phyloP scores from a whole-genome alignment of 2,113 vertebrate genomes.

The Chascanopsetta lugubris region DNA sequence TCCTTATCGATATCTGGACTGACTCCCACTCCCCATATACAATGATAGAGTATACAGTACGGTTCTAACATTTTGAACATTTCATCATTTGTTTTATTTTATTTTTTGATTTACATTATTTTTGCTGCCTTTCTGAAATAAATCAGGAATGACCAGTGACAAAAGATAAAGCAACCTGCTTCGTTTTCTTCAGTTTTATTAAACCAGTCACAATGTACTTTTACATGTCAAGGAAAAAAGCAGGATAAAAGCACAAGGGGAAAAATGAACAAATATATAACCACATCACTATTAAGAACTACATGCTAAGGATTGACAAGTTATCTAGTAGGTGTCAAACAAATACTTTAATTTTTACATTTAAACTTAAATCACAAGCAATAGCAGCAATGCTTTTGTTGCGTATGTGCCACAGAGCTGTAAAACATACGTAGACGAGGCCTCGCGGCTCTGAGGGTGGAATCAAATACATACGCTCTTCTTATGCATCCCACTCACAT shows the following conservation, averaged over 20 bases:
- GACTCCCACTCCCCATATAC: no score
- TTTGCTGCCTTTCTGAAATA: not conserved
- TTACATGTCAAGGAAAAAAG: slow-evolving; percentile 8
- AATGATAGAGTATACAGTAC: no score
- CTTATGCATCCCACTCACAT: not conserved
- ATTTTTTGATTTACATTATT: no score
- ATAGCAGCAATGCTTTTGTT: slow-evolving; percentile 29
- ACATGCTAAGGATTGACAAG: slow-evolving; percentile 29
- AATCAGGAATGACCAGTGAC: no score
- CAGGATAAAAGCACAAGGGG: slow-evolving; percentile 21
- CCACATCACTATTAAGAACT: slow-evolving; percentile 3
- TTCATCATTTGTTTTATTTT: no score
- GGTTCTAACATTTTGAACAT: no score
- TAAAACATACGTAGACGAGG: slow-evolving; percentile 9
- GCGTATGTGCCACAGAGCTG: slow-evolving; percentile 7
- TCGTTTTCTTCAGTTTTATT: slow-evolving; percentile 43
- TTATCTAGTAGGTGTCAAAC: slow-evolving; percentile 9
- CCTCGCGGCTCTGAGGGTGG: slow-evolving; percentile 4
- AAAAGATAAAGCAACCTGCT: not conserved
- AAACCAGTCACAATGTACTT: slow-evolving; percentile 37
- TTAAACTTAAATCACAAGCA: slow-evolving; percentile 34
- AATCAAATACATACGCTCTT: not conserved
- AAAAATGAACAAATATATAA: slow-evolving; percentile 3
- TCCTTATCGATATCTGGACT: no score
- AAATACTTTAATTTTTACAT: not conserved